Base-by-base conservation (phyloP, 2,797 vertebrate species). In the Lycodopsis pacificus region DNA sequence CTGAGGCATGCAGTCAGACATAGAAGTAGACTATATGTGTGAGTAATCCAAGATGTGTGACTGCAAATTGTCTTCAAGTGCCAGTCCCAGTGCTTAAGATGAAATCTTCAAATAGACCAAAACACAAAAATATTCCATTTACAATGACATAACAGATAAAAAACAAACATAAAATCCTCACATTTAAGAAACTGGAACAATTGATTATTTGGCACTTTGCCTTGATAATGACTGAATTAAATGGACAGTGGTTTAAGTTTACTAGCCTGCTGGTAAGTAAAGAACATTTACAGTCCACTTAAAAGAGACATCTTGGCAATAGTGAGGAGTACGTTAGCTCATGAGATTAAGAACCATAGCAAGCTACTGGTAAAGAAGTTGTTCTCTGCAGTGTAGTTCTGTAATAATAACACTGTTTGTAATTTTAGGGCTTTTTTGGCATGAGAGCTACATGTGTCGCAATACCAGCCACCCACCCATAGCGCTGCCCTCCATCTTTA, bases 1-100 rank as follows among this genome's bases (percentile, higher is more conserved):
- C 59, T 44, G 46, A 84, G 53, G 74, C 57, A 17, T 38, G 22
- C 59, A 57, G 22, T 19, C 59, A 77, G 51, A 70, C 32, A 30
- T 15, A 63, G 27, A 13, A 48, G 59, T 22, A 77, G 66, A 65
- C 15, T 34, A 30, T 19, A 67, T 40, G 53, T 0, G 0, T 17
- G 36, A 62, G 25, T 61, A 17, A 59, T 38, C 53, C 42, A 49
- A 36, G 34, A 42, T 42, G 25, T 42, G 22, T 76, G 25, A 64
- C 22, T 32, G 27, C 20, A 42, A 11, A 22, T 5, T 5, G 20
- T 51, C 30, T 49, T 32, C 49, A 56, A 42, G 40, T 12, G 40
- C 27, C 27, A 27, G 27, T 61, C 56, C 61, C 65, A 64, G 27
- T 1, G 5, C 40, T 42, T 11, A 5, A 42, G 40, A 42, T 42